Base-by-base conservation (phyloP, 2,113 vertebrate genomes). In the Gobio gobio region DNA sequence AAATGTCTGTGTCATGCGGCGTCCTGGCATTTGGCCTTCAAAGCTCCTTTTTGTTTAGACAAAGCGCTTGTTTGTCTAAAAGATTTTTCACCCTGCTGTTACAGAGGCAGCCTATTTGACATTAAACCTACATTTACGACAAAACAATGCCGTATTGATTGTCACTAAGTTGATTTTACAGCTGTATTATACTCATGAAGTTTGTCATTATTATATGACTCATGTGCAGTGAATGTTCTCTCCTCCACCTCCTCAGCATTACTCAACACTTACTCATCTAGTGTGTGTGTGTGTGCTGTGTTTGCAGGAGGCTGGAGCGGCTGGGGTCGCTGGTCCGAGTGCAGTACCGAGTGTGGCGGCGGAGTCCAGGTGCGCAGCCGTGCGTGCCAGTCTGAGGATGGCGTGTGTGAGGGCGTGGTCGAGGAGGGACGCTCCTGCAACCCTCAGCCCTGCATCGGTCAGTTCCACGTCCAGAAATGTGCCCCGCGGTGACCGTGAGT, bases 381-480 rank as follows among this genome's bases (percentile, higher is more conserved):
- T 36, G 90, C 92, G 66, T 99, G 98, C 88, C 96, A 96, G 84
- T 95, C 97, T 0, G 96, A 96, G 0, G 93, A 97, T 22, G 92
- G 90, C 10, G 91, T 94, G 83, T 99, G 98, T 78, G 95, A 97
- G 88, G 98, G 98, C 56, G 97, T 97, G 26, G 94, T 98, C 45
- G 97, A 99, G 87, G 98, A 99, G 89, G 97, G 97, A 0, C 95
- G 96, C 4, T 93, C 97, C 82, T 99, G 98, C 94, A 99, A 99
- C 94, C 95, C 96, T 87, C 97, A 97, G 90, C 93, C 94, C 1
- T 98, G 97, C 93, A 97, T 94, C 88, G 96, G 97, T 98, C 93
- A 95, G 94, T 87, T 56, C 26, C 10, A 10, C 18, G 8, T 86
- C 40, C 16, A 40, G 18, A 20, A 47, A 61, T 43, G n/a, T 1